Percentiles rank a stretch among this genome's conserved stretches.
phyloP scores from a whole-genome alignment of 2,888 invertebrate genomes.

The Argyra leucocephala region DNA sequence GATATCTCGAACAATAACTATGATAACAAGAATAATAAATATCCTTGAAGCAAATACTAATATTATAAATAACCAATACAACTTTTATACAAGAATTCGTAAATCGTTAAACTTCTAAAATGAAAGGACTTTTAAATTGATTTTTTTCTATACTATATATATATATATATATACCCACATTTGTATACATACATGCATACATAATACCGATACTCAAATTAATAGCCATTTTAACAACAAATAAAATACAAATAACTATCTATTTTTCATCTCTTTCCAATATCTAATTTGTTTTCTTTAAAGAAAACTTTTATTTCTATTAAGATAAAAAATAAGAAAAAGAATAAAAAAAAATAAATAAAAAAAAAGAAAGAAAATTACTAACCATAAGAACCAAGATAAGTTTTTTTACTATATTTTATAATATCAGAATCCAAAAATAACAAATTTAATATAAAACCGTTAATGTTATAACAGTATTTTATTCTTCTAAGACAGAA shows the following conservation, averaged over 20 bases:
- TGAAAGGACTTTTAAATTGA: not conserved
- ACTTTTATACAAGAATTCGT: too few species aligned
- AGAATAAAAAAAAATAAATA: not conserved
- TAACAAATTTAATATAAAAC: too few species aligned
- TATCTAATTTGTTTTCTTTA: not conserved
- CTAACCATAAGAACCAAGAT: not conserved
- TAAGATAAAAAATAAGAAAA: not conserved
- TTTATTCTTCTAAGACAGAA: not conserved
- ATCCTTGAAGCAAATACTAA: too few species aligned
- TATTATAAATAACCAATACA: too few species aligned
- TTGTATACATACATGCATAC: not conserved
- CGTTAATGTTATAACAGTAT: too few species aligned
- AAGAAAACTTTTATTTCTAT: not conserved
- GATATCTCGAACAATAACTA: too few species aligned
- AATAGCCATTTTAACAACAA: slow-evolving; percentile 4
- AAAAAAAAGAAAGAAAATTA: not conserved
- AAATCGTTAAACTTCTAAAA: not conserved
- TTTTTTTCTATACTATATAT: too few species aligned
- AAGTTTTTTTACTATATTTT: not conserved
- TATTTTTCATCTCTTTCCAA: not conserved
- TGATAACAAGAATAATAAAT: too few species aligned
- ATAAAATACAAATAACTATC: not conserved
- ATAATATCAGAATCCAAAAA: too few species aligned
- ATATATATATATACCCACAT: not conserved
- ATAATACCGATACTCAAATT: not conserved